Base-by-base conservation (phyloP, 2,797 vertebrate species). In the Oceanodroma leucorhoa region DNA sequence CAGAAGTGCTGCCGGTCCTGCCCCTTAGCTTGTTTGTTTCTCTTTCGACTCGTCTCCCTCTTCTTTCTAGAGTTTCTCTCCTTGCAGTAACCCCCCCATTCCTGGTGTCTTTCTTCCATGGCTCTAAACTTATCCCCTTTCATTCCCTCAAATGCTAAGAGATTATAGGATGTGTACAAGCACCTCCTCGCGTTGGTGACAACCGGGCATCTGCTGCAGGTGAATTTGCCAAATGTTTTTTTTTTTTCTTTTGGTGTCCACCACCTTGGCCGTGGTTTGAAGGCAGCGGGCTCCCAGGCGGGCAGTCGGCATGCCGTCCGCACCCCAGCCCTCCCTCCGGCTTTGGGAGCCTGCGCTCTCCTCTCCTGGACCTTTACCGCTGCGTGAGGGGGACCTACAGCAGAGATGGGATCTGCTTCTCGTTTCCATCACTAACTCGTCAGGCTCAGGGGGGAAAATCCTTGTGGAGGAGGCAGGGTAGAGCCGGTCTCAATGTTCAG, bases 281-380 rank as follows among this genome's bases (percentile, higher is more conserved):
- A 46, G 66, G 64, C 30, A 10, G 11, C 3, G 38, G 48, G 36
- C 36, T 62, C 17, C 48, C 30, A 23, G 65, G 18, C 1, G 3
- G 38, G 51, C 40, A 30, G n/a, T 10, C 3, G 7, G 22, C 27
- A 29, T 0, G 7, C 36, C 1, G 1, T 22, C 40, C 0, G 2
- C 32, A 11, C 14, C 15, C 27, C 36, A 19, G 16, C 43, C n/a
- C 41, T 79, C 54, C 32, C 20, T 45, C 36, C 0, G 1, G 43
- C 53, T 22, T n/a, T 22, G 65, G 58, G 53, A 66, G 27, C 32
- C 79, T 23, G 36, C 15, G 41, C 19, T 57, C 26, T 70, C 23
- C 51, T 30, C 36, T 29, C 55, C 61, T 34, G 43, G 18, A 32
- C 43, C 18, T 62, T 89, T 17, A 15, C 26, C 0, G 1, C 61